Evolutionary conservation across 2,888 invertebrate species (phyloP), one percentile per base, ranked within the genome.

Genomic region (Sepioteuthis lessoniana): DNA sequence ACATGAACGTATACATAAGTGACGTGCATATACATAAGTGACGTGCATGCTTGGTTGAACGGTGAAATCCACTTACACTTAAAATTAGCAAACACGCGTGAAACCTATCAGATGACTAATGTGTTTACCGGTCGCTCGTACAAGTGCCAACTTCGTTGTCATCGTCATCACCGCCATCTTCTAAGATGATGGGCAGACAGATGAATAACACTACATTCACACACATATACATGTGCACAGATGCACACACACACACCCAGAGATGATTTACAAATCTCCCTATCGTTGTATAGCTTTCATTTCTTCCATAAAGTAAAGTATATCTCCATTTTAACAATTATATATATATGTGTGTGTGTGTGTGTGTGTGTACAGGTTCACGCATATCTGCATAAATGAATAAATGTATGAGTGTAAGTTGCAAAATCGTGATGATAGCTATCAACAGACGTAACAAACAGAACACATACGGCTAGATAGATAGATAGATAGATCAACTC

Each of bases 71-170:
- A 76, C 76, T 76, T 76, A 76, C 16, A 76, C 76, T 76, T n/a
- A 35, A 76, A 76, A 76, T 76, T 76, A 76, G 76, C 76, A 76
- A 76, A 76, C 76, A 76, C 76, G 76, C 76, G 76, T 76, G 76
- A 76, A 76, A 76, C 76, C 76, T 76, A 76, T 76, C 76, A 35
- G n/a, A 76, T 76, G n/a, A n/a, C 76, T 76, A 76, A 76, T 76
- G 76, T 76, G 76, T 76, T 76, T 76, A 76, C 76, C 76, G 76
- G 76, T 16, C 76, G 16, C 35, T 76, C 76, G 4, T 76, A 76
- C 35, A 76, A 76, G 76, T 76, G 76, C 76, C 76, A 76, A 76
- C n/a, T 35, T 16, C 76, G 76, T 76, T 13, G 76, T 35, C 16
- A 16, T 13, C 76, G n/a, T 19, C 76, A 16, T 1, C 76, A 35